Evolutionary conservation across 2,113 vertebrate species (phyloP), one percentile per base, ranked within the genome.

Genomic region (Phodopus roborovskii): DNA sequence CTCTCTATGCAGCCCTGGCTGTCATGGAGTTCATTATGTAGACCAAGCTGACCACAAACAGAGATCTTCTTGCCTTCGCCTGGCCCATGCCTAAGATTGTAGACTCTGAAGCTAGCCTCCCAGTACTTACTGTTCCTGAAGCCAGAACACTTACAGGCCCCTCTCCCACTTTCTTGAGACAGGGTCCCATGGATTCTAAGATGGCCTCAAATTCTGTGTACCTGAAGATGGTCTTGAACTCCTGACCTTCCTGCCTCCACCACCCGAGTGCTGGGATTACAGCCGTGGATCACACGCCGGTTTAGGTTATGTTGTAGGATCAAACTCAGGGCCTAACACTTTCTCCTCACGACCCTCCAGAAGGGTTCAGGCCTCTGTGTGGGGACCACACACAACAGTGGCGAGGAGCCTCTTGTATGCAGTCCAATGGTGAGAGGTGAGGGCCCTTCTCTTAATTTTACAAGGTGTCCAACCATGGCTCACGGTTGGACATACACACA

Each of bases 351-450:
- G 5, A 17, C 13, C 28, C 5, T 39, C 39, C 28, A 0, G 2
- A n/a, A 20, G 45, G 22, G 19, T n/a, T n/a, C 66, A 5, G 12
- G 56, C 36, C 19, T 20, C 48, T 39, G 26, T 10, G 48, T 42
- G 0, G 42, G 48, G 0, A 2, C 17, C 1, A 0, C n/a, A 60
- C 45, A 1, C 5, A 1, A 17, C 0, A 7, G 50, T 2, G 60
- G 33, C 30, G 7, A 0, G 30, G 73, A 86, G 3, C 13, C 12
- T 56, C 7, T 48, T 3, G 1, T 28, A 28, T 24, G 9, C 33
- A 82, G 56, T 26, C 39, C 9, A 22, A 39, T 1, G 4, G n/a
- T 22, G 11, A 10, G 1, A 0, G 28, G 4, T 19, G 60, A 5
- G 8, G 0, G 28, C 20, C 36, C 28, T 19, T 45, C 30, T 4